phyloP scores from a whole-genome alignment of 2,113 vertebrate species.

The Alaudala cheleensis region DNA sequence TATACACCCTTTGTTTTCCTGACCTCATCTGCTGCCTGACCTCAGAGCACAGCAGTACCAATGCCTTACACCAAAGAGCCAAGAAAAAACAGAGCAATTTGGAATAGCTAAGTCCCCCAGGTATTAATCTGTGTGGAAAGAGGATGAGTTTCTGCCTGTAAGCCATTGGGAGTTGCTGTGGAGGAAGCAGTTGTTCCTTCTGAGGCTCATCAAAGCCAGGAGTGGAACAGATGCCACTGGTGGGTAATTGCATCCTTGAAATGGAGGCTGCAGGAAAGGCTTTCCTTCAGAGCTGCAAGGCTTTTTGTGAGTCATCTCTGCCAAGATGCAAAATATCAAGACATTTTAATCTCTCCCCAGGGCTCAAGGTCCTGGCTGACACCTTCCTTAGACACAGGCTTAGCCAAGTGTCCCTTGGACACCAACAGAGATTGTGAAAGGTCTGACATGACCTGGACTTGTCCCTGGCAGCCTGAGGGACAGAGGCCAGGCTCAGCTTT shows the following conservation, averaged over 20 bases:
- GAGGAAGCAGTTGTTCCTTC: neutral
- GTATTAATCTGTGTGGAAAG: neutral
- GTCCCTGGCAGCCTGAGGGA: neutral
- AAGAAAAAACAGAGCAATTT: neutral
- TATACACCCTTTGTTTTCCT: neutral
- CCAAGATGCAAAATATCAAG: neutral
- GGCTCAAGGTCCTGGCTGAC: neutral
- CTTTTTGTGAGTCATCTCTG: neutral
- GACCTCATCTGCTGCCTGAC: neutral
- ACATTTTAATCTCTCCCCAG: neutral
- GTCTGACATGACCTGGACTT: neutral
- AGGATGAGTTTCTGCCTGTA: neutral
- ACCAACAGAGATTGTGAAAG: neutral
- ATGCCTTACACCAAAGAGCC: neutral
- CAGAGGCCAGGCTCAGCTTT: neutral
- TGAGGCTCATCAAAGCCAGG: neutral
- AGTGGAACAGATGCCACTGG: neutral
- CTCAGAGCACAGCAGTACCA: neutral
- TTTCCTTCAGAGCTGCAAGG: neutral
- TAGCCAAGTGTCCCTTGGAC: neutral
- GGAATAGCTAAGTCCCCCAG: neutral
- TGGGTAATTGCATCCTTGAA: neutral
- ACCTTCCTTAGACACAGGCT: neutral
- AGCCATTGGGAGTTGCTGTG: neutral
- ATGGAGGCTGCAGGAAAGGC: neutral